These are phyloP conservation scores for Nebria ingens DNA, from an alignment of 1,140 invertebrate species.

Conservation along the genomic window DNA sequence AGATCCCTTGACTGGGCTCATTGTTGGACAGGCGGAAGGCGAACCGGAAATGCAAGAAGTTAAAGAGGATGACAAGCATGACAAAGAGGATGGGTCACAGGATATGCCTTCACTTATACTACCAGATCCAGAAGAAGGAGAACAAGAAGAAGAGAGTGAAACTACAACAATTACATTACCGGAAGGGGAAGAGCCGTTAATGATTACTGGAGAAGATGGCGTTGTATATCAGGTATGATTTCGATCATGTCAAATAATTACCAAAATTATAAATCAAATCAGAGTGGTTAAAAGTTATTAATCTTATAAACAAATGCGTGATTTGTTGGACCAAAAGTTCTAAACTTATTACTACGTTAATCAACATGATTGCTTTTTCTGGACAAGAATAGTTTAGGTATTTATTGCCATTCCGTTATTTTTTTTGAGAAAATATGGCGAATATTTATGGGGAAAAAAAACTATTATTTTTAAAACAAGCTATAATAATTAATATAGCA, in stretches of 20 bases:
- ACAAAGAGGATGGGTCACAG: conserved; percentile 9
- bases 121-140: conserved; percentile 29
- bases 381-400: too few relatives aligned
- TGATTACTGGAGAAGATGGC: conserved; percentile 56
- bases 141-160: conserved; percentile 25
- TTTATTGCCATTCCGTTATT: too few relatives aligned
- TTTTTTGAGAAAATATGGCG: too few relatives aligned
- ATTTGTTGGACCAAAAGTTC: not conserved
- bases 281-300: too few relatives aligned
- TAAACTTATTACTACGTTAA: not conserved
- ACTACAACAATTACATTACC: conserved; percentile 29
- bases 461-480: not conserved
- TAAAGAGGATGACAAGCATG: conserved; percentile 17
- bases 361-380: not conserved
- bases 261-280: not conserved
- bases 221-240: conserved; percentile 44
- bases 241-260: too few relatives aligned
- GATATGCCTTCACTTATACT: not conserved
- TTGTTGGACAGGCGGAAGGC: conserved; percentile 54
- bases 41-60: conserved; percentile 40
- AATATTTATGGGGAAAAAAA: too few relatives aligned
- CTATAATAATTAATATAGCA: conserved; percentile 19
- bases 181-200: conserved; percentile 41
- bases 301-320: not conserved
- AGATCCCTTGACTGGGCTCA: conserved; percentile 54